Evolutionary conservation across 35 echinoderm and acorn worm genomes (phyloP).

Genomic region (Ptychodera flava): DNA sequence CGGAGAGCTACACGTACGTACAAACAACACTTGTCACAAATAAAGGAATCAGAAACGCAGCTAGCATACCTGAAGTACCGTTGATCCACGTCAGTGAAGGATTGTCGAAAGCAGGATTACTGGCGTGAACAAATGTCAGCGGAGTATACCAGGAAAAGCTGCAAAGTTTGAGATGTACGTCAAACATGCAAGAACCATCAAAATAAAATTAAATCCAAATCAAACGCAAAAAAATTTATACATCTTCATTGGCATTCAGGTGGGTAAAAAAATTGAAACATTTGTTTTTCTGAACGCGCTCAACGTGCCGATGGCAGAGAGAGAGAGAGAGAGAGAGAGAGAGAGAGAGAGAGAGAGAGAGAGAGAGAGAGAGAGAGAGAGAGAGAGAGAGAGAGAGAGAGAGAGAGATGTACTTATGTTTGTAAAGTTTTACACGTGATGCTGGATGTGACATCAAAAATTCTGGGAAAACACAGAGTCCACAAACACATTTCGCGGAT

Average conservation of each 20-base stretch:
- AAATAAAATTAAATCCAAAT: neutral
- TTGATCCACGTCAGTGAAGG: constrained; percentile 43
- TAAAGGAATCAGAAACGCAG: neutral
- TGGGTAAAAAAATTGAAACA: neutral
- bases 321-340: no score
- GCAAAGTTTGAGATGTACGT: neutral
- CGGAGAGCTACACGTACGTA: neutral
- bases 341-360: no score
- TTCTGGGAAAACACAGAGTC: no score
- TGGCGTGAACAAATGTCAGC: constrained; percentile 42
- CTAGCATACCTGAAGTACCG: constrained; percentile 13
- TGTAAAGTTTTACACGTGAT: no score
- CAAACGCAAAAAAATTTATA: neutral
- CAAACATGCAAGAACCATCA: neutral
- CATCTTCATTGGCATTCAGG: neutral
- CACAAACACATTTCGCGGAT: no score
- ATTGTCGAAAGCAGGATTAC: constrained; percentile 16
- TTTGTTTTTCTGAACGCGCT: neutral
- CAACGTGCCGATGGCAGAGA: neutral
- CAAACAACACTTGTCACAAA: no score
- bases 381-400: no score
- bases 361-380: no score
- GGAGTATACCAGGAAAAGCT: constrained; percentile 81
- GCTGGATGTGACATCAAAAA: no score
- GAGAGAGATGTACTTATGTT: no score